A percentile compares a stretch with the other conserved stretches of the same genome.
These are phyloP conservation scores for Mesocentrotus franciscanus DNA, from an alignment of 53 echinoderm and acorn worm genomes.

Conservation along the genomic window DNA sequence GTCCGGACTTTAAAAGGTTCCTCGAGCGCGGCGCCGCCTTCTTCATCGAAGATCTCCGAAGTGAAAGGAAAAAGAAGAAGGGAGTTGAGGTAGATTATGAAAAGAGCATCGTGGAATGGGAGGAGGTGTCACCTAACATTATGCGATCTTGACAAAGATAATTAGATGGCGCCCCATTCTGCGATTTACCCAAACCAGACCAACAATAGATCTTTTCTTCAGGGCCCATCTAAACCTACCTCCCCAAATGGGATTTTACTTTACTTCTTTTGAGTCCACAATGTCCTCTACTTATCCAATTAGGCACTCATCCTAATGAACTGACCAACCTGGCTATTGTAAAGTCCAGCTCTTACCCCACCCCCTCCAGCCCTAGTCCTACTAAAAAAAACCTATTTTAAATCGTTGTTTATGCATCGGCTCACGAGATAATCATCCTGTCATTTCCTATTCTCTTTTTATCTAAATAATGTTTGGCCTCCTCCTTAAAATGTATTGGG, in stretches of 20 bases:
- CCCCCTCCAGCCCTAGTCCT: slow-evolving; percentile 7
- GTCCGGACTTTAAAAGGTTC: slow-evolving; percentile 35
- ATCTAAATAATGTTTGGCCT: slow-evolving; percentile 7
- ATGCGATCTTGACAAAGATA: slow-evolving; percentile 62
- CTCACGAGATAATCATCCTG: slow-evolving; percentile 34
- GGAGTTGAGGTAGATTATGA: background rate
- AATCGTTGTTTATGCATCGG: slow-evolving; percentile 34
- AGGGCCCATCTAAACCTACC: slow-evolving; percentile 23
- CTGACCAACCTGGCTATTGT: slow-evolving; percentile 55
- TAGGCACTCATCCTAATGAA: slow-evolving; percentile 82
- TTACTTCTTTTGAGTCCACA: slow-evolving; percentile 59
- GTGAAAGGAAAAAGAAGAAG: slow-evolving; percentile 23
- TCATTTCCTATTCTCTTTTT: slow-evolving; percentile 26
- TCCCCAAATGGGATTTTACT: slow-evolving; percentile 63
- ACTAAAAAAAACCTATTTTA: slow-evolving; percentile 5
- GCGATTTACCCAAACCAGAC: background rate
- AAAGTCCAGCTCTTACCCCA: background rate
- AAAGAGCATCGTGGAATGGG: slow-evolving; percentile 46
- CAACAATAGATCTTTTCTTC: slow-evolving; percentile 53
- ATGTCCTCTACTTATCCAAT: slow-evolving; percentile 91
- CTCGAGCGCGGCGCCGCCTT: slow-evolving; percentile 50
- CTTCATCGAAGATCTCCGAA: background rate
- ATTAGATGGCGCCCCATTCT: slow-evolving; percentile 55
- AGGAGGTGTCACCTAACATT: slow-evolving; percentile 60
- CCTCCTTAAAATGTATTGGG: slow-evolving; percentile 24